These are phyloP conservation scores for Drosophila algonquin DNA, from an alignment of 2,888 invertebrate species.

Conservation along the genomic window DNA sequence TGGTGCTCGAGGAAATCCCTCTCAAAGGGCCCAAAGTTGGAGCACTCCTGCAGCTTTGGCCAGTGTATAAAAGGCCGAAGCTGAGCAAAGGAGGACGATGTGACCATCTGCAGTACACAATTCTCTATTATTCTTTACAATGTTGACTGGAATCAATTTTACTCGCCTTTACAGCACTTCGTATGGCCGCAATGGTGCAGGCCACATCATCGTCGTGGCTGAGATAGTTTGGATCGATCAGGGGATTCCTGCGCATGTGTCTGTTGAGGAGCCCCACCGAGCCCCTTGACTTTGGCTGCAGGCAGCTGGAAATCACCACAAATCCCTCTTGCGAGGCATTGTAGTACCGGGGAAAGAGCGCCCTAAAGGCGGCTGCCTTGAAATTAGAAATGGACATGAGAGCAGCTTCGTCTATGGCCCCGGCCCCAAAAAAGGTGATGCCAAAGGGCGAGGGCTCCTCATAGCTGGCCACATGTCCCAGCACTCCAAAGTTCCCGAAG, in stretches of 20 bases:
- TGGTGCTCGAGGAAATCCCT: conserved; percentile 81
- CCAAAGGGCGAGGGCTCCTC: conserved; percentile 83
- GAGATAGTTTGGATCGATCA: conserved; percentile 91
- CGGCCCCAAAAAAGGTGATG: conserved; percentile 88
- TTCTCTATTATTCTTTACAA: conserved; percentile 40
- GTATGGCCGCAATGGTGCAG: conserved; percentile 87
- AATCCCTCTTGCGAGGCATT: conserved; percentile 88
- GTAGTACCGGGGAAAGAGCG: conserved; percentile 88
- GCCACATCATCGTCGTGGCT: conserved; percentile 86
- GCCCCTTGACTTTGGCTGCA: conserved; percentile 90
- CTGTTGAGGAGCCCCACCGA: conserved; percentile 86
- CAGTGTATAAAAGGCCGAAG: conserved; percentile 88
- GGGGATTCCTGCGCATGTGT: conserved; percentile 87
- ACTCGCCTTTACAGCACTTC: conserved; percentile 85
- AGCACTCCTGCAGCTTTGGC: conserved; percentile 87
- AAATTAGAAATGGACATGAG: conserved; percentile 88
- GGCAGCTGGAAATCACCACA: conserved; percentile 87
- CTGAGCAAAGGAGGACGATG: conserved; percentile 86
- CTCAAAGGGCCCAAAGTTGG: conserved; percentile 84
- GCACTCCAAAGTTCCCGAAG: conserved; percentile 86
- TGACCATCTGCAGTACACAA: conserved; percentile 81
- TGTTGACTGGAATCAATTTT: background rate
- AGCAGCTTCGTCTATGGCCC: conserved; percentile 88
- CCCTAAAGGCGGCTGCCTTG: conserved; percentile 86
- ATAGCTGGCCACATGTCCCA: conserved; percentile 85